Evolutionary conservation across 2,113 vertebrate genomes (phyloP), one percentile per base, ranked within the genome.

Genomic region (Raphicerus campestris): DNA sequence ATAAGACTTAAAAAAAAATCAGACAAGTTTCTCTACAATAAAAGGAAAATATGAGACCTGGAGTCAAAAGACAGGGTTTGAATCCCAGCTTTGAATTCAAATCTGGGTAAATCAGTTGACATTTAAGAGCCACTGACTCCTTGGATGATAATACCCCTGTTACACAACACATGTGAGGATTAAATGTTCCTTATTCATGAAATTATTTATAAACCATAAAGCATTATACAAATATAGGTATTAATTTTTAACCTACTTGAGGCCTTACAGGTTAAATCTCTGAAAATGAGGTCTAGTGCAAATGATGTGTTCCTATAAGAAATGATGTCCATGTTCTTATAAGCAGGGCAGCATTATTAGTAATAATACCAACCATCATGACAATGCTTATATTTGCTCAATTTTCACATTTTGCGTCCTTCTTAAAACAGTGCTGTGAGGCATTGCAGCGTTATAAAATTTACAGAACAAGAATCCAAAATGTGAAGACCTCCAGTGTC

Each of bases 381-480:
- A 13, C 51, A 58, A 70, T 61, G 93, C 95, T 93, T 51, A 26
- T 61, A 84, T 87, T 94, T 96, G 47, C 42, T 84, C 53, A 55
- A 35, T 92, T 78, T 93, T 93, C 63, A 75, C 17, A 28, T 63
- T 78, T 90, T 42, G 35, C 70, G 60, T 80, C 85, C 47, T 55
- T 78, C 58, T 93, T 56, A n/a, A n/a, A 49, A 77, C 8, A 60
- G 28, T 2, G 22, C 70, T 47, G 26, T 94, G 77, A 92, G 26
- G 30, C 32, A 90, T 39, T 86, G 26, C 45, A 77, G 81, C 5
- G n/a, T 26, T 56, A 84, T 51, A 81, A 85, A 51, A 93, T 78
- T 95, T 86, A 89, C 10, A 91, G 61, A 75, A 83, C 17, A 85
- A 90, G 39, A 96, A 90, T 26, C 53, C 39, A 9, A 95, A 96